Base-by-base conservation (phyloP, 2,888 invertebrate species). In the Fragum fragum region DNA sequence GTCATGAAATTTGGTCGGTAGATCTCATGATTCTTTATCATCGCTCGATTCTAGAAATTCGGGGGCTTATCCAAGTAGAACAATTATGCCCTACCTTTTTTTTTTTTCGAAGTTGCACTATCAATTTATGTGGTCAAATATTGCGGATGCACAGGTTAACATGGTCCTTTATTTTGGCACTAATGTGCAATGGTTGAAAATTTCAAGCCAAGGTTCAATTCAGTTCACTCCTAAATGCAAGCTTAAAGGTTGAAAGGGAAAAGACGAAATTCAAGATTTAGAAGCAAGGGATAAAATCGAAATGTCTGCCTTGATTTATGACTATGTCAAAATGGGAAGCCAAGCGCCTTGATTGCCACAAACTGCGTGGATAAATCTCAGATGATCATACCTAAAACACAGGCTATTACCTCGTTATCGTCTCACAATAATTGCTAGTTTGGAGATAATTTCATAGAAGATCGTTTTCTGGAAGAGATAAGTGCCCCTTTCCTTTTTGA, bases 251-350 rank as follows among this genome's bases (percentile, higher is more conserved):
- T 39, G 6, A 39, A 39, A n/a, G n/a, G n/a, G n/a, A n/a, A n/a
- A n/a, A n/a, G n/a, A n/a, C 32, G 32, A 9, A 36, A 36, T 9
- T 9, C 32, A 36, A 36, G 9, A 6, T 36, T 36, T 47, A 14
- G 47, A n/a, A 47, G 14, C 7, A 47, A 47, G 47, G 32, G 47
- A 47, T 47, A 47, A 47, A 47, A 47, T 47, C 79, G 53, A 29
- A 74, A 57, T 79, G 76, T 79, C 66, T 39, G 71, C 28, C 28
- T n/a, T 81, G 85, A 85, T 81, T 79, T 85, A 85, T 85, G 74
- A 32, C 28, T 52, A 73, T 59, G 85, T 77, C 81, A 81, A 57
- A 85, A 81, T 73, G 61, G 68, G 52, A 61, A 76, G 73, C 68
- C 76, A 75, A 75, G 76, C 70, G 81, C 59, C 75, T 39, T 77